Conservation (phyloP, 1,140 invertebrate species). For the Neelides sp. region DNA sequence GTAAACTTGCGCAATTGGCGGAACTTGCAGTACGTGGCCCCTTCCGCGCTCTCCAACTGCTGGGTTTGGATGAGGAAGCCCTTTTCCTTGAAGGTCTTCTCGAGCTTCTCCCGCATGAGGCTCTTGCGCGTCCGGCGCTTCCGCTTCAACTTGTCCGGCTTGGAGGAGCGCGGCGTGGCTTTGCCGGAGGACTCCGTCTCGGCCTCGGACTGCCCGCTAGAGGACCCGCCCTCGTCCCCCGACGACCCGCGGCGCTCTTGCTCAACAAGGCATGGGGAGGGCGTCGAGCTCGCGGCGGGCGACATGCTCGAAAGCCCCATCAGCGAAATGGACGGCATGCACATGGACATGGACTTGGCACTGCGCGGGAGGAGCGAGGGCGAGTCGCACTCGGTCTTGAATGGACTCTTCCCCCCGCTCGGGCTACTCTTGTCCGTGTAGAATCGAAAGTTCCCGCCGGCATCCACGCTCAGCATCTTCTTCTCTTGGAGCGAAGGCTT, state of each 20-base stretch:
- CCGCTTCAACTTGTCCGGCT: constrained; percentile 38
- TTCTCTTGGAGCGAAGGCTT: constrained; percentile 76
- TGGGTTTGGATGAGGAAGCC: constrained; percentile 85
- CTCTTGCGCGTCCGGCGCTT: constrained; percentile 67
- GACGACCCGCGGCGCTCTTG: too few species aligned
- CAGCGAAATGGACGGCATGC: constrained; percentile 18
- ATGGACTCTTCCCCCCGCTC: background rate
- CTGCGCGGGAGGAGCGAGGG: constrained; percentile 19
- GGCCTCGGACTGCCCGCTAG: too few species aligned
- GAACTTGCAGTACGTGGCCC: constrained; percentile 86
- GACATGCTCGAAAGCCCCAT: background rate
- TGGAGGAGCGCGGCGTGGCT: constrained; percentile 19
- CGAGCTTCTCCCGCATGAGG: constrained; percentile 68
- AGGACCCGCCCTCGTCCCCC: too few species aligned
- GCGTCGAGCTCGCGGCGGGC: background rate
- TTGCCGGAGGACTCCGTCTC: constrained; percentile 17
- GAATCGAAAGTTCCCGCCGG: constrained; percentile 70
- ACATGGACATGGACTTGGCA: constrained; percentile 29
- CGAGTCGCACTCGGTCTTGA: background rate
- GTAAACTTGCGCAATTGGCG: constrained; percentile 80
- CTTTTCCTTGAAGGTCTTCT: constrained; percentile 83
- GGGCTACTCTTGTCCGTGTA: constrained; percentile 56
- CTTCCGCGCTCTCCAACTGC: constrained; percentile 77
- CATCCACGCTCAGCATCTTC: constrained; percentile 75
- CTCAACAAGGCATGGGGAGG: too few species aligned